phyloP scores from a whole-genome alignment of 1,140 invertebrate genomes.

The Zaprionus tsacasi region DNA sequence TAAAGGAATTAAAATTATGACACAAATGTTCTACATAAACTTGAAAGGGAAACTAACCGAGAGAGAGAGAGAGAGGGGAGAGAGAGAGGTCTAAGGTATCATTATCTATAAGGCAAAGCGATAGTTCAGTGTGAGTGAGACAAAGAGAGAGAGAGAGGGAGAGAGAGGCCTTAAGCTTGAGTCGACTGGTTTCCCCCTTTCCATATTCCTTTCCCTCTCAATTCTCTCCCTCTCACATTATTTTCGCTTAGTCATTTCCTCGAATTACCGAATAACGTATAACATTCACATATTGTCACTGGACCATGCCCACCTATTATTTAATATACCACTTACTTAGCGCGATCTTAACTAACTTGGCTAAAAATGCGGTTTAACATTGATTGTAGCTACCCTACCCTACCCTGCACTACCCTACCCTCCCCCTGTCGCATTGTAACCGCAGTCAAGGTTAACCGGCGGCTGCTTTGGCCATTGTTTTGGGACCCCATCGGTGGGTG shows the following conservation, averaged over 20 bases:
- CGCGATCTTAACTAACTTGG: conserved; percentile 46
- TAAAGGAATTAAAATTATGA: background rate
- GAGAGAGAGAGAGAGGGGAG: too few species aligned
- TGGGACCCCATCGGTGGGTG: background rate
- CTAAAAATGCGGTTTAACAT: conserved; percentile 59
- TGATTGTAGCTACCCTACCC: conserved; percentile 16
- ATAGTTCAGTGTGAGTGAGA: background rate
- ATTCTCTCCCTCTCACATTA: too few species aligned
- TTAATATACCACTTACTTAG: conserved; percentile 7
- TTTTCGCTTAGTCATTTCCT: background rate
- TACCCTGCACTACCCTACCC: background rate
- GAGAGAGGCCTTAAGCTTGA: background rate
- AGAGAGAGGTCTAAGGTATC: too few species aligned
- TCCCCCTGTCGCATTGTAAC: conserved; percentile 43
- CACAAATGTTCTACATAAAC: background rate
- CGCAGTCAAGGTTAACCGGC: conserved; percentile 64
- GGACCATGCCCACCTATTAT: conserved; percentile 27
- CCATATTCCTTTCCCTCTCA: background rate
- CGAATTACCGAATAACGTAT: background rate
- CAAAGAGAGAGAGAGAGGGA: background rate
- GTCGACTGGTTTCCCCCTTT: background rate
- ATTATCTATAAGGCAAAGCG: background rate
- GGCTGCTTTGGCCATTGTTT: conserved; percentile 42
- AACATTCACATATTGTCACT: conserved; percentile 38
- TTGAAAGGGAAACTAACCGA: background rate